Evolutionary conservation across 2,888 invertebrate species (phyloP).

Genomic region (Agrochola lychnidis): DNA sequence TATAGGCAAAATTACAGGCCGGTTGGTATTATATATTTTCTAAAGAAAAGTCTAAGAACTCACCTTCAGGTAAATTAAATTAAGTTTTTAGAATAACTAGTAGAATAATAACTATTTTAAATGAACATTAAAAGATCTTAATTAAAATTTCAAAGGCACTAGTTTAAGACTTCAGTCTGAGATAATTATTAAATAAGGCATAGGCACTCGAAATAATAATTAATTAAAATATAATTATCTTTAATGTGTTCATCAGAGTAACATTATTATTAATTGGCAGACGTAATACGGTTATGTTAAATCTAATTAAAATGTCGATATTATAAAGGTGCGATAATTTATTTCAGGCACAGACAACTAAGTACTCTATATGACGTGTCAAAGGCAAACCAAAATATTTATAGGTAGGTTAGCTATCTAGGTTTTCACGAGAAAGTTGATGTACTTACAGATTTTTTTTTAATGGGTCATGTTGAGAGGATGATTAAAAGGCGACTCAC

Average conservation of each 20-base stretch:
- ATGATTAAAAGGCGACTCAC: not conserved
- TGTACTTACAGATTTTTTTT: not conserved
- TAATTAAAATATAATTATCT: not conserved
- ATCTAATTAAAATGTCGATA: not conserved
- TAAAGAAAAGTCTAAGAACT: too few relatives aligned
- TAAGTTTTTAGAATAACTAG: not conserved
- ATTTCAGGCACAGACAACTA: not conserved
- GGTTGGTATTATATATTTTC: not conserved
- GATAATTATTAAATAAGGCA: not conserved
- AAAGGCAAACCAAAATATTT: not conserved
- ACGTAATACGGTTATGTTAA: not conserved
- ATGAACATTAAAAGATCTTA: not conserved
- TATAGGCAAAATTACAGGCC: not conserved
- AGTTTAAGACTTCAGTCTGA: not conserved
- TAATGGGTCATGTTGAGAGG: not conserved
- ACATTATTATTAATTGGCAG: constrained; percentile 9
- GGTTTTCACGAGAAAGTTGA: not conserved
- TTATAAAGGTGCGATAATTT: not conserved
- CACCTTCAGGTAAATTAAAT: not conserved
- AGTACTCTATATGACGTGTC: not conserved
- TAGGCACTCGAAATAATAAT: constrained; percentile 28
- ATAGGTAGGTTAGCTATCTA: not conserved
- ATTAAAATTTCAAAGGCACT: constrained; percentile 18
- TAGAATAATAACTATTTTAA: not conserved
- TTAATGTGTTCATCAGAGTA: constrained; percentile 12